phyloP scores from a whole-genome alignment of 1,140 invertebrate genomes.

The Ceratina australensis region DNA sequence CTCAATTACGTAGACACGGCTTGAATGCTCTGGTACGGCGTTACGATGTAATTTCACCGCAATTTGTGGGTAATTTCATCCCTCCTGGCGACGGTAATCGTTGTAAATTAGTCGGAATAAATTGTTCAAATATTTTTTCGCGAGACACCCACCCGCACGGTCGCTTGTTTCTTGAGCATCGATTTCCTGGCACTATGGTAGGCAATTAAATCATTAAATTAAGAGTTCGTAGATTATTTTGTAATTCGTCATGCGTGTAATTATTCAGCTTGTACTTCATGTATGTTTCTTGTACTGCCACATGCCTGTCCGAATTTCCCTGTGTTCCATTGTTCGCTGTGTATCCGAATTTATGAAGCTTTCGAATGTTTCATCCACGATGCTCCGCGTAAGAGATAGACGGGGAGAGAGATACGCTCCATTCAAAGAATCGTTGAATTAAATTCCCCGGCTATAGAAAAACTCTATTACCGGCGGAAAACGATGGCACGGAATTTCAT shows the following conservation, averaged over 20 bases:
- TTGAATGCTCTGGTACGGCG: background rate
- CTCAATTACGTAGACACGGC: background rate
- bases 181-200: conserved; percentile 16
- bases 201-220: too few relatives aligned
- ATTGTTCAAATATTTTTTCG: conserved; percentile 8
- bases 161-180: background rate
- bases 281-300: too few relatives aligned
- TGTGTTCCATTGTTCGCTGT: conserved; percentile 42
- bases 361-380: conserved; percentile 52
- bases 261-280: background rate
- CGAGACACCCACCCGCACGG: background rate
- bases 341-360: conserved; percentile 51
- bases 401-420: conserved; percentile 5
- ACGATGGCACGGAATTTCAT: conserved; percentile 44
- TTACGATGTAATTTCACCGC: background rate
- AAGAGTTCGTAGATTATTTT: too few relatives aligned
- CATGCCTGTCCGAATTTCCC: too few relatives aligned
- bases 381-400: conserved; percentile 8
- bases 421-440: conserved; percentile 57
- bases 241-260: background rate
- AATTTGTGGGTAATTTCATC: conserved; percentile 9
- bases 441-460: conserved; percentile 52
- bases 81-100: background rate
- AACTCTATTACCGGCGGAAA: conserved; percentile 44
- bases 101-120: conserved; percentile 20